These are phyloP conservation scores for Megalops cyprinoides DNA, from an alignment of 2,797 vertebrate genomes.

Conservation along the genomic window DNA sequence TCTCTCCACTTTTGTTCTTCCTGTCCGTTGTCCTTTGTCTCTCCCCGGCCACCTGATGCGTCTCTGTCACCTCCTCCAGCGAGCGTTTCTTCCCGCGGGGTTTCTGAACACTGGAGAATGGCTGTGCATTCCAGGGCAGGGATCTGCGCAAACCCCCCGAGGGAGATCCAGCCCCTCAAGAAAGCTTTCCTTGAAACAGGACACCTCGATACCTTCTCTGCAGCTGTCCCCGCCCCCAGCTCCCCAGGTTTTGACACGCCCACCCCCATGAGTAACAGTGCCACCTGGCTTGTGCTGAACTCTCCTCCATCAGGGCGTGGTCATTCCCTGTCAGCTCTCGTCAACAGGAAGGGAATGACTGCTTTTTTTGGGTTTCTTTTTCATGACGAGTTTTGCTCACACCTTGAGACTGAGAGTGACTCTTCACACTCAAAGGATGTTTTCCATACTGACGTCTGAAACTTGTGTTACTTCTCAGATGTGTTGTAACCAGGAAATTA, in stretches of 20 bases:
- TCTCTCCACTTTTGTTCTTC: constrained; percentile 14
- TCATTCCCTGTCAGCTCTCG: neutral
- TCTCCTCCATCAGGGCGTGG: neutral
- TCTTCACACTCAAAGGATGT: neutral
- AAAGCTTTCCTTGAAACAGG: constrained; percentile 13
- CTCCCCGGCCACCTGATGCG: neutral
- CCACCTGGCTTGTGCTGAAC: neutral
- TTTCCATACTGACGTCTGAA: neutral
- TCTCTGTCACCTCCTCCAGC: neutral
- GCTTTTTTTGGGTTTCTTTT: neutral
- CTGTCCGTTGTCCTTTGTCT: neutral
- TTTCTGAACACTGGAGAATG: neutral
- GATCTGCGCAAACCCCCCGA: neutral
- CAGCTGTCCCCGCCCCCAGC: neutral
- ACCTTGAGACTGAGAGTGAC: too few species aligned
- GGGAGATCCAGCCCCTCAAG: too few species aligned
- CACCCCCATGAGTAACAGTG: neutral
- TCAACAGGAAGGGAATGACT: neutral
- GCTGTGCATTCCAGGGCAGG: neutral
- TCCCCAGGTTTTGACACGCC: neutral
- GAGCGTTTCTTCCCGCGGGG: neutral
- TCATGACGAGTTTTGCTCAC: neutral
- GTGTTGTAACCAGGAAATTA: too few species aligned
- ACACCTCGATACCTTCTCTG: constrained; percentile 10
- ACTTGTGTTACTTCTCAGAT: neutral